Base-by-base conservation (phyloP, 2,888 invertebrate species). In the Drosophila neonasuta region DNA sequence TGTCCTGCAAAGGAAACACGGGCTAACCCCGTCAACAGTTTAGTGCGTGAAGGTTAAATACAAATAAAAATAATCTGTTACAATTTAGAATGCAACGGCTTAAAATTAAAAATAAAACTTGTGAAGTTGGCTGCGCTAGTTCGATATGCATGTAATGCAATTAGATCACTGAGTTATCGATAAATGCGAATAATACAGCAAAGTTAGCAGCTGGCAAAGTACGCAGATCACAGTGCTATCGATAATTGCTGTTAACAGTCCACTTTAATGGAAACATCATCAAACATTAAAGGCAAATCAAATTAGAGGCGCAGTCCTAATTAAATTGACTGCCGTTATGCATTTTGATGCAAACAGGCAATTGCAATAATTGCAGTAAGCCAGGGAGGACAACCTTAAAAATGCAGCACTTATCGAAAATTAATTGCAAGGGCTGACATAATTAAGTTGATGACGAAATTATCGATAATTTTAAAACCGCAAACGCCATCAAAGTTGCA, bases 1-100 rank as follows among this genome's bases (percentile, higher is more conserved):
- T 74, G 81, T 95, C 95, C 94, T 94, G 93, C 71, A 94, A 92
- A 60, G 90, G 90, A 83, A 91, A 92, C 88, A 91, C 92, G 89
- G 90, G 93, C 92, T 90, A 90, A 86, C 87, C 71, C 82, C 73
- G 52, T 54, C 9, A n/a, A 45, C 36, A 74, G 74, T 74, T 75
- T 74, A 80, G 78, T 71, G 74, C 32, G 15, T 30, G 13, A 50
- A 51, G 39, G 7, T 13, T n/a, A n/a, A 32, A 32, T 6, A 32
- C 10, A 11, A 32, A 0, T 10, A 3, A 32, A 20, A 20, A 20
- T 20, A 20, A 20, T 20, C 20, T 20, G 20, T 20, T 20, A 20
- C 20, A 20, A 20, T 3, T 20, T 20, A 20, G 3, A 20, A 20
- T 20, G 17, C 17, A 20, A 20, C 20, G 0, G 20, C 1, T 20